Evolutionary conservation across 1,140 invertebrate species (phyloP).

Genomic region (Leptonema lineaticorne): DNA sequence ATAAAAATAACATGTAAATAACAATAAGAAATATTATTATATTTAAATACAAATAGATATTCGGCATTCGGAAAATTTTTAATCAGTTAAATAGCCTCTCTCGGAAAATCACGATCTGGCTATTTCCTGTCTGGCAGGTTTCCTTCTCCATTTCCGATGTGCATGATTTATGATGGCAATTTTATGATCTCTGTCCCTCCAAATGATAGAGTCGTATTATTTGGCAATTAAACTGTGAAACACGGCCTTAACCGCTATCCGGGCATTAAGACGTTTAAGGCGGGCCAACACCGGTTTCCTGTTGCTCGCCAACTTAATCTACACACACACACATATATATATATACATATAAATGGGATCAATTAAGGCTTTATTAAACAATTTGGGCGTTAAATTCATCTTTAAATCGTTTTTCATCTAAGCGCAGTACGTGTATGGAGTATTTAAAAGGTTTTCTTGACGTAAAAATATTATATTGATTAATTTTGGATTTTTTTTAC

Average conservation of each 20-base stretch:
- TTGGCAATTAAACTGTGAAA: slow-evolving; percentile 22
- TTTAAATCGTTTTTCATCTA: neutral
- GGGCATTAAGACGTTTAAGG: slow-evolving; percentile 20
- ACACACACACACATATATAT: neutral
- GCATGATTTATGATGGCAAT: slow-evolving; percentile 8
- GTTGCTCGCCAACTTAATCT: slow-evolving; percentile 22
- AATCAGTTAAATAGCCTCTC: neutral
- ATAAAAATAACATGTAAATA: too few species aligned
- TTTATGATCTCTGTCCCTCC: slow-evolving; percentile 14
- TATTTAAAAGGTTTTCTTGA: too few species aligned
- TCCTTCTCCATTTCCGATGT: slow-evolving; percentile 7
- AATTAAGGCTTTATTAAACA: slow-evolving; percentile 29
- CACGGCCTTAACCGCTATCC: neutral
- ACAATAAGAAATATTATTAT: too few species aligned
- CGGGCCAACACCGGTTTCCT: slow-evolving; percentile 17
- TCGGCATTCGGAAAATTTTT: neutral
- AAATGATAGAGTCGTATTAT: slow-evolving; percentile 16
- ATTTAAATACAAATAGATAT: too few species aligned
- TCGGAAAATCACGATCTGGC: neutral
- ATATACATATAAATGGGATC: too few species aligned
- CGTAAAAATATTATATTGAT: too few species aligned
- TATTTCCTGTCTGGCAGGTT: slow-evolving; percentile 11
- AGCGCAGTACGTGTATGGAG: too few species aligned
- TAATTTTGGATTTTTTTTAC: too few species aligned
- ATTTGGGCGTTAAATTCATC: slow-evolving; percentile 21